Conservation (phyloP, 1,140 invertebrate genomes). For the Calliopsis andreniformis region DNA sequence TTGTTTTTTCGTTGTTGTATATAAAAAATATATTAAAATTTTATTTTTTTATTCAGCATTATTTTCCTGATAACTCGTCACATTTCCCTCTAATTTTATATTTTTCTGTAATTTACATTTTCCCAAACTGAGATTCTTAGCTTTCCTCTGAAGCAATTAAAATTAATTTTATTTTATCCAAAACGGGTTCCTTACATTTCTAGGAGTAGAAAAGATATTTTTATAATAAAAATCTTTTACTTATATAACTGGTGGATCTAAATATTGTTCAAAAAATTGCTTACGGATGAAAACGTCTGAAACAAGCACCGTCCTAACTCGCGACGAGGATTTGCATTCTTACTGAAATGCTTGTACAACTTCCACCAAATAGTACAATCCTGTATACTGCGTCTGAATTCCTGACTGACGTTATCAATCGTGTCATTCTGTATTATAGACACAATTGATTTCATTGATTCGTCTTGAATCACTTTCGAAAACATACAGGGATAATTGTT, state of each 20-base stretch:
- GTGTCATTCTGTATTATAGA: slow-evolving; percentile 33
- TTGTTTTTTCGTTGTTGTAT: background rate
- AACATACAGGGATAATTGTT: slow-evolving; percentile 39
- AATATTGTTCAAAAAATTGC: no score
- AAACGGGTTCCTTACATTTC: slow-evolving; percentile 27
- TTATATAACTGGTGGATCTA: no score
- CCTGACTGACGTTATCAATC: background rate
- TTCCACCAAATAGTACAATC: slow-evolving; percentile 42
- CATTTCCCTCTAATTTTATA: background rate
- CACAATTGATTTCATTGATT: slow-evolving; percentile 23
- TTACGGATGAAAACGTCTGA: slow-evolving; percentile 36
- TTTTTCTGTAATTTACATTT: background rate
- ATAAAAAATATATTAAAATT: slow-evolving; percentile 10
- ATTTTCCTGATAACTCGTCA: background rate
- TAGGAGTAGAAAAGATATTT: background rate
- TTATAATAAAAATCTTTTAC: background rate
- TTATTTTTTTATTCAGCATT: slow-evolving; percentile 1
- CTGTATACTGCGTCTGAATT: slow-evolving; percentile 26
- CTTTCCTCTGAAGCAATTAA: background rate
- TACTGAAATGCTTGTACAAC: slow-evolving; percentile 26
- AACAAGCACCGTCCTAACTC: slow-evolving; percentile 35
- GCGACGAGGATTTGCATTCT: slow-evolving; percentile 11
- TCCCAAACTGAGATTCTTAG: background rate
- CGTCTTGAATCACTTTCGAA: slow-evolving; percentile 29
- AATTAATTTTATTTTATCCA: slow-evolving; percentile 13